Conservation (phyloP, 92 coral and sea anemone species). For the Pocillopora grandis region DNA sequence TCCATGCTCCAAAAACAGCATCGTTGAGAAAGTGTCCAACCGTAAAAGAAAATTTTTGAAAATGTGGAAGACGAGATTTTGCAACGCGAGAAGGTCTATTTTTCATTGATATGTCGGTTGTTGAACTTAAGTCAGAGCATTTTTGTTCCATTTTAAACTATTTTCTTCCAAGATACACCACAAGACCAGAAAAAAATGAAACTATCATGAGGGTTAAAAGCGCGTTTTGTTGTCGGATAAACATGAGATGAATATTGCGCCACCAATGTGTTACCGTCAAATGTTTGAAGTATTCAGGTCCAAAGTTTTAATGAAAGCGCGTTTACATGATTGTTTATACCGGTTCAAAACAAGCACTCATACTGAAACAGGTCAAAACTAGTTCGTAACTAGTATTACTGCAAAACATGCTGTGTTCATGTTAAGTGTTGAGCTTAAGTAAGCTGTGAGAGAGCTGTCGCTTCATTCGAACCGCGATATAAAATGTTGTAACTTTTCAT, state of each 20-base stretch:
- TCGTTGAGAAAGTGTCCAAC: constrained; percentile 76
- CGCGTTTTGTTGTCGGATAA: too few relatives aligned
- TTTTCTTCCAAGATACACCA: too few relatives aligned
- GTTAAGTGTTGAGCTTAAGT: too few relatives aligned
- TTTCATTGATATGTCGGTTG: neutral
- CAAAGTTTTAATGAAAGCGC: neutral
- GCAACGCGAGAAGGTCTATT: neutral
- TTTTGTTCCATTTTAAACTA: neutral
- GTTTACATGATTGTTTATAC: neutral
- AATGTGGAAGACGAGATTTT: constrained; percentile 58
- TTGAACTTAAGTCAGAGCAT: constrained; percentile 3
- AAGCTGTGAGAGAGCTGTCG: too few relatives aligned
- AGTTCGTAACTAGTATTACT: constrained; percentile 28
- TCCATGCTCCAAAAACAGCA: constrained; percentile 45
- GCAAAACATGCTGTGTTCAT: neutral
- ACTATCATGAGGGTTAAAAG: too few relatives aligned
- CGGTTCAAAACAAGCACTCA: constrained; percentile 13
- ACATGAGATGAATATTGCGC: too few relatives aligned
- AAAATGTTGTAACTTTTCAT: too few relatives aligned
- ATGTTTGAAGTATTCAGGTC: neutral
- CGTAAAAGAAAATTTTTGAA: constrained; percentile 63
- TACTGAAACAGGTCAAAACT: constrained; percentile 30
- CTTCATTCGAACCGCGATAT: too few relatives aligned
- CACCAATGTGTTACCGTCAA: neutral
- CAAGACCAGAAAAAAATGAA: too few relatives aligned